Evolutionary conservation across 92 coral and sea anemone species (phyloP).

Genomic region (Pocillopora meandrina): DNA sequence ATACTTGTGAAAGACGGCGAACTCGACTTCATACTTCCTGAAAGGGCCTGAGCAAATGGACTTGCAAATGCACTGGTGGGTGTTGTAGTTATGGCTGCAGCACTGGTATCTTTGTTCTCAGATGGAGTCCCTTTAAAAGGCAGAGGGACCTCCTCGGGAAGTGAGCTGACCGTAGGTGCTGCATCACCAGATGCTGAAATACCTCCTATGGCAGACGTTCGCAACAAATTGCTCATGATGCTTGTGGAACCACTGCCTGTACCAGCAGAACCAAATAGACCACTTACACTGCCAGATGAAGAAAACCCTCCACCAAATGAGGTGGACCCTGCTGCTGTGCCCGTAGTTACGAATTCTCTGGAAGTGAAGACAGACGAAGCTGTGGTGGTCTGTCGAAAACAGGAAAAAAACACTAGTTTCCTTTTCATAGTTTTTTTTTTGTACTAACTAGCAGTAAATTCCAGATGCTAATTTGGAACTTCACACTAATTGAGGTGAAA

Average conservation of each 20-base stretch:
- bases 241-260: constrained; percentile 14
- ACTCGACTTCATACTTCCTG: constrained; percentile 9
- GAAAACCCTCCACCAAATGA: constrained; percentile 26
- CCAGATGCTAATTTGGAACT: too few relatives aligned
- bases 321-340: constrained; percentile 13
- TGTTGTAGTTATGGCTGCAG: not conserved
- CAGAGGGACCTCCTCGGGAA: not conserved
- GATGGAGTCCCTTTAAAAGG: constrained; percentile 18
- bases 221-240: constrained; percentile 22
- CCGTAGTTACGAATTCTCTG: constrained; percentile 4
- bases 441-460: too few relatives aligned
- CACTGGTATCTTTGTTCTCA: constrained; percentile 14
- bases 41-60: constrained; percentile 19
- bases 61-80: constrained; percentile 1
- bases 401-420: not conserved
- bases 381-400: not conserved
- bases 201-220: not conserved
- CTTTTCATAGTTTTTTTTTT: not conserved
- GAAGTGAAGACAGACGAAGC: not conserved
- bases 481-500: too few relatives aligned
- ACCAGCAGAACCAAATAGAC: constrained; percentile 6
- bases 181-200: not conserved
- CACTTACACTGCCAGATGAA: not conserved
- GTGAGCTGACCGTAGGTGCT: constrained; percentile 9
- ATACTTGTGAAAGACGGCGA: not conserved